Percentiles rank a stretch among this genome's conserved stretches.
Evolutionary conservation across 1,140 invertebrate genomes (phyloP).

Genomic region (Drosophila pachea): DNA sequence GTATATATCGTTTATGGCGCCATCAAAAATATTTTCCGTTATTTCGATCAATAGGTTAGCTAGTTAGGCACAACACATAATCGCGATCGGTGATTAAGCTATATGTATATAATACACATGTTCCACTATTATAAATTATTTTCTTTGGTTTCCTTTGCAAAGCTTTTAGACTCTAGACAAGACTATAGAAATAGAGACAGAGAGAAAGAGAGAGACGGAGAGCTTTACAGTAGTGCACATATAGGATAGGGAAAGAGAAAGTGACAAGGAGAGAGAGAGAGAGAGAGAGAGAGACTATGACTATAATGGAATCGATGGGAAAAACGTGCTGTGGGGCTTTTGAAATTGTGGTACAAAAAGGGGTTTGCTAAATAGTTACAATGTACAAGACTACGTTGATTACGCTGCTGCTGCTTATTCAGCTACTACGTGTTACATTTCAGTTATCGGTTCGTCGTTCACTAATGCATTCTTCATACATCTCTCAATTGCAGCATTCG

Average conservation of each 20-base stretch:
- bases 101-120: conserved; percentile 31
- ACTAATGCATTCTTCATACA: conserved; percentile 1
- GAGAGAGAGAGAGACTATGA: conserved; percentile 15
- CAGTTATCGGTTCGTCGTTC: conserved; percentile 23
- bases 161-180: conserved; percentile 1
- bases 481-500: conserved; percentile 33
- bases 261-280: conserved; percentile 1
- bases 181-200: neutral
- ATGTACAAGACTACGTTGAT: conserved; percentile 63
- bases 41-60: conserved; percentile 24
- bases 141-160: conserved; percentile 6
- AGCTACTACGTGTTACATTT: conserved; percentile 17
- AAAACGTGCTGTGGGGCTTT: conserved; percentile 29
- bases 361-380: conserved; percentile 43
- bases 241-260: conserved; percentile 7
- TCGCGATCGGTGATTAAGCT: conserved; percentile 22
- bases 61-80: conserved; percentile 51
- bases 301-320: conserved; percentile 28
- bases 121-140: conserved; percentile 31
- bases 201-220: conserved; percentile 5
- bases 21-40: conserved; percentile 34
- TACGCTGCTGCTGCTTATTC: conserved; percentile 20
- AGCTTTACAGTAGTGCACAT: conserved; percentile 30
- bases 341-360: conserved; percentile 8
- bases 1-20: conserved; percentile 18